Evolutionary conservation across 2,888 invertebrate species (phyloP).

Genomic region (Dendrolimus pini): DNA sequence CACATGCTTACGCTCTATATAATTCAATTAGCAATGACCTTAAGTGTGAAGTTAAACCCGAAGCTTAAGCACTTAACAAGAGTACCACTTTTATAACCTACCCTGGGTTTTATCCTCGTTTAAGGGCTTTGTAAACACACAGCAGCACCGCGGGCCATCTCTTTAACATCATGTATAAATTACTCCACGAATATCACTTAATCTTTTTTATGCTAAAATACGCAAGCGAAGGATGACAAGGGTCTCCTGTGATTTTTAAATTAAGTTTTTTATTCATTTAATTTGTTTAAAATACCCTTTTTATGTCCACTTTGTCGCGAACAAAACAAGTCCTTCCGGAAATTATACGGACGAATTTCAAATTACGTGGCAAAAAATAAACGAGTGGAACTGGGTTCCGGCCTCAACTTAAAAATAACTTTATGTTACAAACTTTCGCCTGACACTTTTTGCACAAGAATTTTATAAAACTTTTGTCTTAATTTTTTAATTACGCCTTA

Average conservation of each 20-base stretch:
- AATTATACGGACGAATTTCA: constrained; percentile 11
- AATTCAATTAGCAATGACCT: too few species aligned
- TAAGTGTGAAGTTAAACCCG: too few species aligned
- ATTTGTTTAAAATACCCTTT: constrained; percentile 28
- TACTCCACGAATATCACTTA: constrained; percentile 36
- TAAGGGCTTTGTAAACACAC: neutral
- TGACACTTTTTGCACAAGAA: neutral
- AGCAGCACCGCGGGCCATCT: neutral
- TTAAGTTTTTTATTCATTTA: constrained; percentile 40
- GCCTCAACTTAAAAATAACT: neutral
- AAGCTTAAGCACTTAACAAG: too few species aligned
- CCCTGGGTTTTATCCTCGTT: too few species aligned
- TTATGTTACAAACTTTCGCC: neutral
- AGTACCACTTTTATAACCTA: too few species aligned
- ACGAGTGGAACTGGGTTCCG: neutral
- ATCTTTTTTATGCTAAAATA: constrained; percentile 42
- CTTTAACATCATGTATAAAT: constrained; percentile 22
- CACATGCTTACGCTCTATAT: too few species aligned
- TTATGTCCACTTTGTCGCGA: constrained; percentile 16
- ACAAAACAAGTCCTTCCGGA: constrained; percentile 8
- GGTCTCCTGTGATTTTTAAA: constrained; percentile 44
- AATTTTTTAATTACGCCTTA: neutral
- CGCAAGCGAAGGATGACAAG: constrained; percentile 43
- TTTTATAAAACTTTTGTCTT: neutral
- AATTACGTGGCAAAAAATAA: constrained; percentile 6